Conservation (phyloP, 2,888 invertebrate genomes). For the Cosmia pyralina region DNA sequence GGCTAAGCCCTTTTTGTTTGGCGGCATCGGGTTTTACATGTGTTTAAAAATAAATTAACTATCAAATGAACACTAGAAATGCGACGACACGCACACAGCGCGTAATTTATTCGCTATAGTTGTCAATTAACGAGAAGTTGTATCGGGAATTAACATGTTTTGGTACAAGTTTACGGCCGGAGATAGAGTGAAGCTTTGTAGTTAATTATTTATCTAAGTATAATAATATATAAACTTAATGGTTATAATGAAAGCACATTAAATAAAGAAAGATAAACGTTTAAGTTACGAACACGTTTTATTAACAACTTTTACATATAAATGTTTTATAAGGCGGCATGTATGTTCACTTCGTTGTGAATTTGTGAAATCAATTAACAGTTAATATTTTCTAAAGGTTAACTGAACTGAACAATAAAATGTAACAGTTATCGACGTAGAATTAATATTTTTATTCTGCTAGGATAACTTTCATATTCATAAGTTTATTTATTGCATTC, state of each 20-base stretch:
- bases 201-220: slow-evolving; percentile 29
- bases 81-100: slow-evolving; percentile 50
- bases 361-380: slow-evolving; percentile 5
- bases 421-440: background rate
- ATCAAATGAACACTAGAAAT: slow-evolving; percentile 67
- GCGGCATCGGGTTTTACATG: slow-evolving; percentile 61
- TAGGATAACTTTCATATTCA: background rate
- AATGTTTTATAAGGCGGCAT: too few relatives aligned
- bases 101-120: slow-evolving; percentile 60
- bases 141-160: slow-evolving; percentile 45
- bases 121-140: slow-evolving; percentile 62
- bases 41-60: slow-evolving; percentile 69
- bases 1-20: slow-evolving; percentile 65
- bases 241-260: slow-evolving; percentile 22
- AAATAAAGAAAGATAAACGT: slow-evolving; percentile 27
- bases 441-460: background rate
- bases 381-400: slow-evolving; percentile 23
- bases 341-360: background rate
- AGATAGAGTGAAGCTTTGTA: slow-evolving; percentile 16
- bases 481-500: too few relatives aligned
- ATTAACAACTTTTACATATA: slow-evolving; percentile 15
- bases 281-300: slow-evolving; percentile 14
- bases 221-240: slow-evolving; percentile 19
- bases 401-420: background rate
- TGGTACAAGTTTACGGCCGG: slow-evolving; percentile 25